Conservation (phyloP, 92 coral and sea anemone genomes). For the Chrysogorgia sp. region DNA sequence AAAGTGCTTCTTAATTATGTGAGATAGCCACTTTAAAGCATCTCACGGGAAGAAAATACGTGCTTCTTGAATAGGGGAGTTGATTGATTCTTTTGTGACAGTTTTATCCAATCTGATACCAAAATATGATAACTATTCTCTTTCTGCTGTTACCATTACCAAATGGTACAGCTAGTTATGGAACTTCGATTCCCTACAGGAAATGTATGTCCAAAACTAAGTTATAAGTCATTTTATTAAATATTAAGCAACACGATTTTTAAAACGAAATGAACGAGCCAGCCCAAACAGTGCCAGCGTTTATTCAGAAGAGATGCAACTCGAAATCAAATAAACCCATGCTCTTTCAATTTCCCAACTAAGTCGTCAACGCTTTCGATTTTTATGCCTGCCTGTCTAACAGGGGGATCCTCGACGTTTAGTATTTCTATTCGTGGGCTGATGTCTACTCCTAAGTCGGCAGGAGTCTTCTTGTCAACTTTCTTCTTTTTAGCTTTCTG, state of each 20-base stretch:
- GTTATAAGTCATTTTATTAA: background rate
- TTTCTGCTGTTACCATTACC: slow-evolving; percentile 53
- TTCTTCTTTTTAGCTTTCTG: slow-evolving; percentile 99
- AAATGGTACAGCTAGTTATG: too few species aligned
- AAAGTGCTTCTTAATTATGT: too few species aligned
- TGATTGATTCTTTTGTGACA: too few species aligned
- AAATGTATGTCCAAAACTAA: too few species aligned
- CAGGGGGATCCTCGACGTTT: slow-evolving; percentile 88
- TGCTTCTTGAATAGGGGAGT: too few species aligned
- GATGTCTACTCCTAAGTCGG: slow-evolving; percentile 88
- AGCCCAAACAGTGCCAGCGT: background rate
- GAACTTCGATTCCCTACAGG: too few species aligned
- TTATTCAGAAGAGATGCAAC: background rate
- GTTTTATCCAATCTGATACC: too few species aligned
- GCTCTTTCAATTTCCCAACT: slow-evolving; percentile 79
- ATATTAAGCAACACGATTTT: background rate
- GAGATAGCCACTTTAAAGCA: too few species aligned
- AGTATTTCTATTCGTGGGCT: slow-evolving; percentile 83
- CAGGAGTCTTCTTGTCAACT: slow-evolving; percentile 89
- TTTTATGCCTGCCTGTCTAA: slow-evolving; percentile 89
- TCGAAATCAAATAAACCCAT: slow-evolving; percentile 70
- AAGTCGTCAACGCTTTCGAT: slow-evolving; percentile 95
- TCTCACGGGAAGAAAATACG: too few species aligned
- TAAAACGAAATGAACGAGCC: background rate
- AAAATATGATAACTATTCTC: too few species aligned